Evolutionary conservation across 2,888 invertebrate species (phyloP), one percentile per base, ranked within the genome.

Genomic region (Mythimna albipuncta): DNA sequence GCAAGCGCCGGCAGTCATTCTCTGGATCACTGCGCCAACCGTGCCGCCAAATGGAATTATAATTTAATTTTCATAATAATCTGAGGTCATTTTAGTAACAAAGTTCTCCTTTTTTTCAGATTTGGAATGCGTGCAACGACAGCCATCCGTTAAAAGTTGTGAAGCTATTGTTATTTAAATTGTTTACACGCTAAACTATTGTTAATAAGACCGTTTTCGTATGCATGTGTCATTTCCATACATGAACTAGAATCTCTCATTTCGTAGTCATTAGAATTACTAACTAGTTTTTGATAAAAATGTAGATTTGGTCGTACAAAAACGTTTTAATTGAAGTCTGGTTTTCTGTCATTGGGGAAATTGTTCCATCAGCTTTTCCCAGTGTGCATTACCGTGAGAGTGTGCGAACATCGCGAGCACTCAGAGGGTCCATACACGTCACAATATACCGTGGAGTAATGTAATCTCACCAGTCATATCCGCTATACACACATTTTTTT

Each of bases 61-160:
- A 26, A 55, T 55, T 21, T 52, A 5, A 55, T 21, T 4, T 13
- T 55, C 11, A 16, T 6, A 16, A 16, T 26, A 55, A 13, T 13
- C 21, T 26, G 16, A 55, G 19, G 16, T 9, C 19, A 26, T 41
- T 19, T 58, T 21, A 13, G 2, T 41, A n/a, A 65, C 32, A 57
- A 21, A 9, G 54, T 54, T 0, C 4, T 50, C 54, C n/a, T 38
- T 82, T 83, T 75, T 89, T 85, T 68, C 87, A 91, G 90, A 85
- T 85, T 87, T 82, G 87, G 86, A 84, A 88, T 88, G 88, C 80
- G 69, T 84, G 75, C 79, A 85, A 81, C 81, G 75, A 83, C 73
- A 71, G 69, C 69, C 73, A 82, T 84, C 73, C 83, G 83, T 75
- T 82, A 85, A 89, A 90, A 87, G 82, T 85, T 87, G 89, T 92